Base-by-base conservation (phyloP, 2,888 invertebrate genomes). In the Mythimna ferrago region DNA sequence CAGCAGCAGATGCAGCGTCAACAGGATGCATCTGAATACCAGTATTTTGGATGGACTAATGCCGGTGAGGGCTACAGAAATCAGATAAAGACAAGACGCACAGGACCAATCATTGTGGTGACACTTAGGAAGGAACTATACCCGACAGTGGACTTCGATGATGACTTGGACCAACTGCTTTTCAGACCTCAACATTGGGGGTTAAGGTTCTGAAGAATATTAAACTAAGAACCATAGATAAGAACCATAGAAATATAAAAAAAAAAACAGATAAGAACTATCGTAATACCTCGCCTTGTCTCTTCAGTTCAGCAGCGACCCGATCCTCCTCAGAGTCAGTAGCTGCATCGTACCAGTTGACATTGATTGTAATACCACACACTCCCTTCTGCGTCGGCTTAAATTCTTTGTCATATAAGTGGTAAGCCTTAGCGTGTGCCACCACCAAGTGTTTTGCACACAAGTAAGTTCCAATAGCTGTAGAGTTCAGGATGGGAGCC, bases 361-460 rank as follows among this genome's bases (percentile, higher is more conserved):
- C 84, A 41, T 84, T 87, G 6, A 89, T 83, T 0, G 90, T 87
- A 9, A 91, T 89, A 9, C 92, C 91, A 32, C 87, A 87, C 0
- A 80, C 70, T 6, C 91, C 91, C 6, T 80, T 77, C 58, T 80
- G 82, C 81, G 84, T 32, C 0, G 85, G 67, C 44, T 85, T 92
- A 79, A 91, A 94, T n/a, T 93, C 90, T n/a, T 90, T 87, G 41
- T 89, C 87, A 72, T 96, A 96, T 2, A 92, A 84, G 6, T 89
- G 89, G 82, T 94, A 96, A 0, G 93, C 93, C 35, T 87, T 90
- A 11, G 96, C 95, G 86, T 98, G 97, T 0, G 97, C 97, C 9
- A 93, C 67, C 0, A 96, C 86, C 21, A 97, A 90, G 32, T 94
- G 88, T 81, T 96, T 95, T 6, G 93, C 93, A 69, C 96, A 96